phyloP scores from a whole-genome alignment of 2,113 vertebrate genomes.

The Penelope pileata region DNA sequence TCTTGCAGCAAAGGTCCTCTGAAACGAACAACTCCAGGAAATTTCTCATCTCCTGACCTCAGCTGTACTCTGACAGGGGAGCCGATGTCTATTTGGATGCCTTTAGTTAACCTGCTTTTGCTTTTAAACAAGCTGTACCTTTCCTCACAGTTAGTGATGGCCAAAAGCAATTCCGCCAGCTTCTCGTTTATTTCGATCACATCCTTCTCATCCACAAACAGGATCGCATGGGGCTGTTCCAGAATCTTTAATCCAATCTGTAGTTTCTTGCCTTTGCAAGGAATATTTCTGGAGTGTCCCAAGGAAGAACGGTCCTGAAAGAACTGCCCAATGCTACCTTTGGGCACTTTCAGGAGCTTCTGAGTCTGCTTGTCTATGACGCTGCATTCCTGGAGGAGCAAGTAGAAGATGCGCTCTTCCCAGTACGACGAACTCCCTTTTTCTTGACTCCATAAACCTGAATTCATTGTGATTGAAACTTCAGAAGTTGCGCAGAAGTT shows the following conservation, averaged over 20 bases:
- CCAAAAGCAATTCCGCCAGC: slow-evolving; percentile 92
- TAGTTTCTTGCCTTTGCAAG: slow-evolving; percentile 91
- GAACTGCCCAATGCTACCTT: slow-evolving; percentile 93
- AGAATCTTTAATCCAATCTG: slow-evolving; percentile 90
- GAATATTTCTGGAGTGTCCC: slow-evolving; percentile 85
- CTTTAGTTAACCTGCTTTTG: slow-evolving; percentile 84
- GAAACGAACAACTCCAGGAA: slow-evolving; percentile 95
- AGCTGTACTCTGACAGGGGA: slow-evolving; percentile 93
- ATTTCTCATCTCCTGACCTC: slow-evolving; percentile 89
- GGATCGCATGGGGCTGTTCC: slow-evolving; percentile 90
- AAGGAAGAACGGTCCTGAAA: slow-evolving; percentile 91
- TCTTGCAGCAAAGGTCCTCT: slow-evolving; percentile 92
- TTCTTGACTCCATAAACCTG: slow-evolving; percentile 94
- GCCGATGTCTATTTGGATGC: slow-evolving; percentile 90
- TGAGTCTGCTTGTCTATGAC: slow-evolving; percentile 91
- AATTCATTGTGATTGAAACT: slow-evolving; percentile 88
- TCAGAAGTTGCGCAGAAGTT: slow-evolving; percentile 24
- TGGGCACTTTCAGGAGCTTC: slow-evolving; percentile 90
- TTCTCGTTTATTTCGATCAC: slow-evolving; percentile 91
- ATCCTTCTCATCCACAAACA: slow-evolving; percentile 93
- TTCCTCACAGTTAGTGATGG: slow-evolving; percentile 96
- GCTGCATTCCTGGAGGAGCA: slow-evolving; percentile 92
- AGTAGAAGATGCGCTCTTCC: slow-evolving; percentile 94
- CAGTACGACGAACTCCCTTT: slow-evolving; percentile 90
- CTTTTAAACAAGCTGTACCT: slow-evolving; percentile 89